These are phyloP conservation scores for Sciurus carolinensis DNA, from an alignment of 2,797 vertebrate genomes.

Conservation along the genomic window DNA sequence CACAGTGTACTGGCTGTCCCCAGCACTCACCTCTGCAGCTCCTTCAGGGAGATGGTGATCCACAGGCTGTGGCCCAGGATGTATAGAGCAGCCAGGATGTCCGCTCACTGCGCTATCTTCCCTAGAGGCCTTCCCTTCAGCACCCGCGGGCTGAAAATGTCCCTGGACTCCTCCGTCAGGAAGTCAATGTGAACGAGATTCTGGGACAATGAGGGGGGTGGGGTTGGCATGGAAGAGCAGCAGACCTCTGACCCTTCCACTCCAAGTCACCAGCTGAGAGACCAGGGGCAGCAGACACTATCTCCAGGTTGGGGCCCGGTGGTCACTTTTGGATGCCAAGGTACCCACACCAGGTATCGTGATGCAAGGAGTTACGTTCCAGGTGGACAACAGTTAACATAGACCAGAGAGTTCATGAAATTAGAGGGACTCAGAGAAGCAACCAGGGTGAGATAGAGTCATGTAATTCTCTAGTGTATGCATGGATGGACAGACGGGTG, in stretches of 20 bases:
- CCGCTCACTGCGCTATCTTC: constrained; percentile 99
- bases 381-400: constrained; percentile 22
- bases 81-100: constrained; percentile 96
- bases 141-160: constrained; percentile 98
- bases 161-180: constrained; percentile 97
- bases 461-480: background rate
- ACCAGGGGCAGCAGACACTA: too few relatives aligned
- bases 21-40: constrained; percentile 96
- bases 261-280: background rate
- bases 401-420: constrained; percentile 66
- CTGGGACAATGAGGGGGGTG: constrained; percentile 84
- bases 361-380: background rate
- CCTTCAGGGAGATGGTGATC: constrained; percentile 94
- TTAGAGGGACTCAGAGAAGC: background rate
- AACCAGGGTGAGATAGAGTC: background rate
- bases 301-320: background rate
- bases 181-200: constrained; percentile 98
- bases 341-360: background rate
- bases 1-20: background rate
- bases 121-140: constrained; percentile 97
- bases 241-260: background rate
- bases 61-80: constrained; percentile 96
- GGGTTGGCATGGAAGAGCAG: background rate
- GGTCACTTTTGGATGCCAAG: background rate
- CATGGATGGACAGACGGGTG: background rate